phyloP scores from a whole-genome alignment of 2,888 invertebrate genomes.

The Dasypogon diadema region DNA sequence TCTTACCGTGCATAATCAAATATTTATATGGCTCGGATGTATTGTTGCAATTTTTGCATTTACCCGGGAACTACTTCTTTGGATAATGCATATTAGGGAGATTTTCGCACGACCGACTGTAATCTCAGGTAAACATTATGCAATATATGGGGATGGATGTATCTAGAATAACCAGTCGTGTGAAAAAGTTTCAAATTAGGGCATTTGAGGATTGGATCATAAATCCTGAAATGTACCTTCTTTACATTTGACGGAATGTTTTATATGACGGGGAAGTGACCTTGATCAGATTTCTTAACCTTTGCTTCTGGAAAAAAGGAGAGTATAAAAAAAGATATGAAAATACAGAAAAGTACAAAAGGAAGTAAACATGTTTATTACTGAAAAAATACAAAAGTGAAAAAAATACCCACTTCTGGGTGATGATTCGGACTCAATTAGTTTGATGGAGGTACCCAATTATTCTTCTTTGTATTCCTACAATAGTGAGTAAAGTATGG shows the following conservation, averaged over 20 bases:
- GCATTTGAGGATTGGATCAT: neutral
- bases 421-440: no score
- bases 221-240: neutral
- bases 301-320: slow-evolving; percentile 7
- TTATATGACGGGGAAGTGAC: neutral
- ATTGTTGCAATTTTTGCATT: slow-evolving; percentile 52
- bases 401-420: no score
- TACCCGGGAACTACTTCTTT: neutral
- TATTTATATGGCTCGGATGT: slow-evolving; percentile 53
- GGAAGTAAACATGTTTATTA: no score
- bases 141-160: neutral
- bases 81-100: slow-evolving; percentile 40
- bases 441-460: no score
- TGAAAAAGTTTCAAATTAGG: slow-evolving; percentile 48
- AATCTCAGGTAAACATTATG: neutral
- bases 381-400: no score
- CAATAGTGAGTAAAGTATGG: no score
- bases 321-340: slow-evolving; percentile 7
- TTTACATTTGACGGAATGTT: neutral
- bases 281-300: slow-evolving; percentile 34
- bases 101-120: slow-evolving; percentile 27
- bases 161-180: slow-evolving; percentile 29
- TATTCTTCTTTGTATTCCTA: no score
- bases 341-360: no score
- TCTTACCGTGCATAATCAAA: slow-evolving; percentile 57